Evolutionary conservation across 2,113 vertebrate genomes (phyloP).

Genomic region (Malurus elegans): DNA sequence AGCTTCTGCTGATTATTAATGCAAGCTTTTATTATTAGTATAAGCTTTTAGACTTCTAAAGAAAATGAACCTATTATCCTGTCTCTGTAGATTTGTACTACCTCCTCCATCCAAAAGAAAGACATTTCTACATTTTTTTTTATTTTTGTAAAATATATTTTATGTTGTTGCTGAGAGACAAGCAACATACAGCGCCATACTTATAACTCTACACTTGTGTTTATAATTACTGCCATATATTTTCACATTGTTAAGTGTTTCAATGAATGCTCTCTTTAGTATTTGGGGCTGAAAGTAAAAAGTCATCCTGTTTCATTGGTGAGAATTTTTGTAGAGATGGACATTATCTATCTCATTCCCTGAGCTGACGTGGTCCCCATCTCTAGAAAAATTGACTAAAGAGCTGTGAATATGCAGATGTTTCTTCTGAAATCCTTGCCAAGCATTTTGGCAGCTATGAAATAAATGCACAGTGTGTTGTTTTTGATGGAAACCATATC

Average conservation of each 20-base stretch:
- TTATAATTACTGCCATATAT: neutral
- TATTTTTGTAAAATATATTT: neutral
- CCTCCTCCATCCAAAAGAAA: neutral
- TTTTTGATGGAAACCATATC: neutral
- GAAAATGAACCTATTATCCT: neutral
- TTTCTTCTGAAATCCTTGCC: neutral
- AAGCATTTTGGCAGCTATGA: neutral
- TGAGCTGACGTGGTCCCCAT: neutral
- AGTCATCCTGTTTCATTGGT: neutral
- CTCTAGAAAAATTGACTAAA: neutral
- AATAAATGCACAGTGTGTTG: neutral
- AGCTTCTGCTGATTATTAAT: neutral
- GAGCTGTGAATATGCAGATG: neutral
- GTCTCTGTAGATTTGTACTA: neutral
- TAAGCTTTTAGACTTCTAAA: neutral
- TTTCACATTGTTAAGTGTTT: neutral
- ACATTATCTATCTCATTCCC: neutral
- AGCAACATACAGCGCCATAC: neutral
- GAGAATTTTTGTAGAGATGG: neutral
- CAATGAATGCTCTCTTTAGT: neutral
- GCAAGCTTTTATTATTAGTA: neutral
- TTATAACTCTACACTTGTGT: neutral
- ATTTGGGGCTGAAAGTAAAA: neutral
- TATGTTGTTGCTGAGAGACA: neutral
- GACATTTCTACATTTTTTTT: neutral